Evolutionary conservation across 2,888 invertebrate species (phyloP).

Genomic region (Axea sp.): DNA sequence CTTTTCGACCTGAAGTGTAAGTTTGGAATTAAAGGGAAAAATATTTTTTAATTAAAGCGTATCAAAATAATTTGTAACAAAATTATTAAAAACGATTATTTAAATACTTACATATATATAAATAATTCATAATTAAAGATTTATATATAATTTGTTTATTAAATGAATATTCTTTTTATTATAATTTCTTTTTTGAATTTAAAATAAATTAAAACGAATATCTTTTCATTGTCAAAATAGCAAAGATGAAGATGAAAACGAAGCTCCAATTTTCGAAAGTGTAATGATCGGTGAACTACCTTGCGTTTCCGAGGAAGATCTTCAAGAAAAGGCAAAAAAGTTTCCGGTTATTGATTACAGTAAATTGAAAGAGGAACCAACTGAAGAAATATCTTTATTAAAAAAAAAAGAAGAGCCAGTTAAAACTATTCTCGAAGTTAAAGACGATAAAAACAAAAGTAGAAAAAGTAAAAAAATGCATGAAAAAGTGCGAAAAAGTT

Average conservation of each 20-base stretch:
- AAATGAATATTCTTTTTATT: no score
- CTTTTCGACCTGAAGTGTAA: constrained; percentile 39
- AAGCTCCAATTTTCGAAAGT: constrained; percentile 72
- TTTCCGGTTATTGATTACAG: constrained; percentile 72
- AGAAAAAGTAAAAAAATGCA: constrained; percentile 65
- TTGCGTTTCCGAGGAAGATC: constrained; percentile 68
- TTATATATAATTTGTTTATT: no score
- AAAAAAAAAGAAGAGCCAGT: constrained; percentile 64
- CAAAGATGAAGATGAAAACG: constrained; percentile 70
- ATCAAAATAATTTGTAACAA: no score
- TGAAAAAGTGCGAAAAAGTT: constrained; percentile 63
- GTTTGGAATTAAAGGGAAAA: no score
- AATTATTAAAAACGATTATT: no score
- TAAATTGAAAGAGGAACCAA: constrained; percentile 64
- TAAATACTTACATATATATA: no score
- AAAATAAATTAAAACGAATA: no score
- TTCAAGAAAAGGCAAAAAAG: constrained; percentile 72
- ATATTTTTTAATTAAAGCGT: no score
- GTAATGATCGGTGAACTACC: constrained; percentile 73
- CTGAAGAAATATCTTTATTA: constrained; percentile 66
- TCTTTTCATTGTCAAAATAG: not conserved
- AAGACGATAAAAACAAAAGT: constrained; percentile 62
- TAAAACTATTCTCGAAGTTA: constrained; percentile 65
- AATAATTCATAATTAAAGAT: no score
- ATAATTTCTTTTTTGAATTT: not conserved